These are phyloP conservation scores for Phainopepla nitens DNA, from an alignment of 2,113 vertebrate species.

Conservation along the genomic window DNA sequence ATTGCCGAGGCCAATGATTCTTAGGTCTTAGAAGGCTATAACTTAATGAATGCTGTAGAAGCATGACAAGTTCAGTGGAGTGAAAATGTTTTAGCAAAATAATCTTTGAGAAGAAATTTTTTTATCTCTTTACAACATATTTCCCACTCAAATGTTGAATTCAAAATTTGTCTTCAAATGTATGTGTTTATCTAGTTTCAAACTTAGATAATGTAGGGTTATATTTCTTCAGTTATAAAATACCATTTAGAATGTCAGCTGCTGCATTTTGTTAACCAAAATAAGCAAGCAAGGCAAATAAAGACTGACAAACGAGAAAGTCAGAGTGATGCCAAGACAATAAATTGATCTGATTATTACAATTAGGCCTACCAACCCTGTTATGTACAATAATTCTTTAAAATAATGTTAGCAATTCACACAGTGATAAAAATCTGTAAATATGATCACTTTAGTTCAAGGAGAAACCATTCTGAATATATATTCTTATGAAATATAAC, in stretches of 20 bases:
- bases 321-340: not conserved
- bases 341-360: not conserved
- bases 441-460: not conserved
- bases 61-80: not conserved
- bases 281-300: not conserved
- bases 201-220: not conserved
- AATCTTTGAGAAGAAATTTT: not conserved
- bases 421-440: not conserved
- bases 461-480: not conserved
- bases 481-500: not conserved
- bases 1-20: not conserved
- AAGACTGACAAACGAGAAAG: not conserved
- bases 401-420: not conserved
- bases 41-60: not conserved
- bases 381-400: not conserved
- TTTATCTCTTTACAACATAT: not conserved
- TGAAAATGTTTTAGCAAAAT: not conserved
- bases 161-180: not conserved
- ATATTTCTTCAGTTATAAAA: not conserved
- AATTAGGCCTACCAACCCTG: not conserved
- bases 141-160: not conserved
- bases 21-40: not conserved
- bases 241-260: not conserved
- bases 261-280: not conserved
- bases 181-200: not conserved